Evolutionary conservation across 2,797 vertebrate genomes (phyloP), one percentile per base, ranked within the genome.

Genomic region (Gobio occitaniae): DNA sequence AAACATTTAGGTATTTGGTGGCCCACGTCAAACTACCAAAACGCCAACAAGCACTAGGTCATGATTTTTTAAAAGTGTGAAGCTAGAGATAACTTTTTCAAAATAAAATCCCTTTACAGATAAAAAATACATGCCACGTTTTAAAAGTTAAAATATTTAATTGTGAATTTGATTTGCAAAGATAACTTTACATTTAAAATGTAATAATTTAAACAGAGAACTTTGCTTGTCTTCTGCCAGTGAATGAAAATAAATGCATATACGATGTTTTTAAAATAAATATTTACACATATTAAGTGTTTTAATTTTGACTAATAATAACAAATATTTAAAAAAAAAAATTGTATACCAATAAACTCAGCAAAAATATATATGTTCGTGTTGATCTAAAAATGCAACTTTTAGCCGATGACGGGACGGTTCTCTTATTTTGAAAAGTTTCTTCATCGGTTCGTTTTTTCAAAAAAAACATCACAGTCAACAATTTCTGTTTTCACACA

Each of bases 381-480:
- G 6, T 63, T 29, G 0, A 29, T 1, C 29, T 21, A 59, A n/a
- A 54, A n/a, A 54, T 44, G 8, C 17, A 4, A 36, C 29, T 38
- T 63, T 25, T 59, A n/a, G 54, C 19, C 21, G 54, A n/a, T 3
- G 15, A 16, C 52, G 16, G 50, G 19, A 56, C 16, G 12, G 17
- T 0, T 12, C 87, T 84, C 81, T 86, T 84, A 88, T 86, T 84
- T n/a, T 88, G 85, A 56, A 63, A 82, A 8, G 19, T 21, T 36
- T 15, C 8, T 36, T 29, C 9, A 52, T 13, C 2, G n/a, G 29
- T 75, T 47, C 19, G 32, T 25, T 65, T 83, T 65, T 32, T 32
- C 21, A 38, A 48, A 48, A 52, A 52, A 66, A 71, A 47, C 11
- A 1, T 7, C 15, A 32, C 50, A 36, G 65, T 59, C 25, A 17